These are phyloP conservation scores for Scaptodrosophila lebanonensis DNA, from an alignment of 1,140 invertebrate genomes.

Conservation along the genomic window DNA sequence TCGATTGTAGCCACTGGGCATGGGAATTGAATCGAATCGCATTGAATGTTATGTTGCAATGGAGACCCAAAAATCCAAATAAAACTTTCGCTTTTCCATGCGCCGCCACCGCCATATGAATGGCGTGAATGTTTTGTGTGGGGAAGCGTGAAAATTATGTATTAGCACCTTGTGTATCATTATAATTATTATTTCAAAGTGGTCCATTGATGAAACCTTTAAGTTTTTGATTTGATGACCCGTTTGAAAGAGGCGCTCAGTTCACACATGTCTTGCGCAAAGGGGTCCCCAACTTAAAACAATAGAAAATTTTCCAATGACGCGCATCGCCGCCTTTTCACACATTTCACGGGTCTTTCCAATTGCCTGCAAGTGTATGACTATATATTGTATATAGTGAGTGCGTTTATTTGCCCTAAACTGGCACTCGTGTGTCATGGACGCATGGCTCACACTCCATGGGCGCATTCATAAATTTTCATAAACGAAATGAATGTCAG, in stretches of 20 bases:
- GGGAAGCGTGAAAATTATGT: conserved; percentile 57
- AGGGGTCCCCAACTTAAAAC: conserved; percentile 11
- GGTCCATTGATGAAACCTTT: conserved; percentile 16
- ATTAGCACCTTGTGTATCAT: conserved; percentile 65
- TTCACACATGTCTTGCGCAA: conserved; percentile 40
- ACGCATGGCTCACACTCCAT: too few species aligned
- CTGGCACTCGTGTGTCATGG: conserved; percentile 23
- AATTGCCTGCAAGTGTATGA: conserved; percentile 10
- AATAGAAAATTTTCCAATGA: conserved; percentile 50
- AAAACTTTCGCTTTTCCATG: conserved; percentile 70
- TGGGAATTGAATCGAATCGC: neutral
- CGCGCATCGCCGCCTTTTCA: conserved; percentile 56
- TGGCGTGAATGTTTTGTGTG: too few species aligned
- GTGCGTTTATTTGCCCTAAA: conserved; percentile 44
- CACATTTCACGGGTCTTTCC: conserved; percentile 52
- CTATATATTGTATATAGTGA: conserved; percentile 23
- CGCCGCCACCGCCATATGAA: too few species aligned
- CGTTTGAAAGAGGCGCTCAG: conserved; percentile 53
- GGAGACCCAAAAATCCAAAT: conserved; percentile 19
- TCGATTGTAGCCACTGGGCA: too few species aligned
- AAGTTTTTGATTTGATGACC: conserved; percentile 14
- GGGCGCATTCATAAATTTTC: conserved; percentile 57
- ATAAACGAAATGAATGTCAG: conserved; percentile 37
- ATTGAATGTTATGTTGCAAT: neutral
- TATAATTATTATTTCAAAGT: conserved; percentile 28